Evolutionary conservation across 2,888 invertebrate genomes (phyloP).

Genomic region (Ligdia adustata): DNA sequence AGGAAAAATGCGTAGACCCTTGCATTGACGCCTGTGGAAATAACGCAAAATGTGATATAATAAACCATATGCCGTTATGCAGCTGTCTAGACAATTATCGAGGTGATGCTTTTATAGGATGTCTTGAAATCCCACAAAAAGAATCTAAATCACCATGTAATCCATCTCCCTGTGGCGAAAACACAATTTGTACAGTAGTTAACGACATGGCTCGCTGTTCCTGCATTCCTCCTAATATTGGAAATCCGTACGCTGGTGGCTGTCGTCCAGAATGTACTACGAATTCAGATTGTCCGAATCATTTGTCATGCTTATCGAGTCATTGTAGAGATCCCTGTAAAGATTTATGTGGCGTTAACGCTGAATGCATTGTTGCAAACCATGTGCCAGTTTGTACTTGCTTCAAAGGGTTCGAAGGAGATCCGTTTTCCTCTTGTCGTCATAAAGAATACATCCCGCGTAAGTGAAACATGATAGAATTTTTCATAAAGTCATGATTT

Average conservation of each 20-base stretch:
- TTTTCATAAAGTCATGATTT: neutral
- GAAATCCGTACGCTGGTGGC: slow-evolving; percentile 93
- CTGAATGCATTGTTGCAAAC: slow-evolving; percentile 91
- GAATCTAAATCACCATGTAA: slow-evolving; percentile 86
- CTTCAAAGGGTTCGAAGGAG: slow-evolving; percentile 89
- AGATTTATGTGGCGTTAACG: slow-evolving; percentile 92
- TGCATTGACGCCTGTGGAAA: slow-evolving; percentile 90
- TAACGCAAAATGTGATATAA: slow-evolving; percentile 91
- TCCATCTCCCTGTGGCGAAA: slow-evolving; percentile 93
- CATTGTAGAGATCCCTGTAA: slow-evolving; percentile 94
- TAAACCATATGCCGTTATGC: slow-evolving; percentile 92
- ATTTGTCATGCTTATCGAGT: slow-evolving; percentile 91
- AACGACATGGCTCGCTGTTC: slow-evolving; percentile 89
- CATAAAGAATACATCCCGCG: slow-evolving; percentile 76
- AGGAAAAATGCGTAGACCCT: slow-evolving; percentile 93
- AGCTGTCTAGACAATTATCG: slow-evolving; percentile 90
- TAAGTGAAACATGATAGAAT: slow-evolving; percentile 65
- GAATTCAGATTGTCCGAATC: slow-evolving; percentile 91
- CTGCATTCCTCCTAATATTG: slow-evolving; percentile 95
- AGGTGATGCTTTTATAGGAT: slow-evolving; percentile 94
- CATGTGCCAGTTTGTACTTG: slow-evolving; percentile 94
- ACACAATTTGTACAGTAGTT: slow-evolving; percentile 89
- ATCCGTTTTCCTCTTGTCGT: slow-evolving; percentile 92
- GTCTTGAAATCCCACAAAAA: slow-evolving; percentile 82
- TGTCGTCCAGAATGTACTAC: slow-evolving; percentile 94